Evolutionary conservation across 2,797 vertebrate species (phyloP).

Genomic region (Epinephelus malabaricus): DNA sequence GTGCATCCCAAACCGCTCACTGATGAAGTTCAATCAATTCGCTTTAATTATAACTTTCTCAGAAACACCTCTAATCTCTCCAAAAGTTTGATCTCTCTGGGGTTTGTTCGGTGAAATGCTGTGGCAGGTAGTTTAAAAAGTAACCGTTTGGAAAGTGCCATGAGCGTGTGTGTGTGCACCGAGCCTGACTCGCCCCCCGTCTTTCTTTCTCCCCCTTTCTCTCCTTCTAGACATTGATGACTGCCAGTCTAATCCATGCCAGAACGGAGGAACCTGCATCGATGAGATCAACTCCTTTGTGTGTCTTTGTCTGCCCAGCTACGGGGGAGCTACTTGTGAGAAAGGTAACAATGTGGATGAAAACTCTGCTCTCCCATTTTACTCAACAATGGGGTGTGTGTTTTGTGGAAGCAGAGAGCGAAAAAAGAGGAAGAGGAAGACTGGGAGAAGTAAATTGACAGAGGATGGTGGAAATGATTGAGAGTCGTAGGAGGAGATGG

Average conservation of each 20-base stretch:
- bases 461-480: conserved; percentile 23
- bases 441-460: not conserved
- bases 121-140: conserved; percentile 54
- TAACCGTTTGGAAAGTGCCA: conserved; percentile 14
- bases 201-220: conserved; percentile 10
- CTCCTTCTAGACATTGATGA: conserved; percentile 92
- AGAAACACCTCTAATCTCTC: conserved; percentile 70
- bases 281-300: conserved; percentile 94
- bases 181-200: conserved; percentile 12
- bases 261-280: conserved; percentile 97
- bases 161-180: conserved; percentile 24
- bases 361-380: conserved; percentile 16
- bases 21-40: conserved; percentile 80
- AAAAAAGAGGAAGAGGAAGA: not conserved
- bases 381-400: not conserved
- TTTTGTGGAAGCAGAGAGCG: not conserved
- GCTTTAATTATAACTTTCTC: conserved; percentile 77
- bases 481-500: not conserved
- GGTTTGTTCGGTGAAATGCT: conserved; percentile 39
- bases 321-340: conserved; percentile 93
- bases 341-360: conserved; percentile 87
- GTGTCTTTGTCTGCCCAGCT: conserved; percentile 97
- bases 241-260: conserved; percentile 95
- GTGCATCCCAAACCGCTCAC: conserved; percentile 66
- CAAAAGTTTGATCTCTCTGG: conserved; percentile 66